Conservation (phyloP, 2,888 invertebrate species). For the Nudaria mundana region DNA sequence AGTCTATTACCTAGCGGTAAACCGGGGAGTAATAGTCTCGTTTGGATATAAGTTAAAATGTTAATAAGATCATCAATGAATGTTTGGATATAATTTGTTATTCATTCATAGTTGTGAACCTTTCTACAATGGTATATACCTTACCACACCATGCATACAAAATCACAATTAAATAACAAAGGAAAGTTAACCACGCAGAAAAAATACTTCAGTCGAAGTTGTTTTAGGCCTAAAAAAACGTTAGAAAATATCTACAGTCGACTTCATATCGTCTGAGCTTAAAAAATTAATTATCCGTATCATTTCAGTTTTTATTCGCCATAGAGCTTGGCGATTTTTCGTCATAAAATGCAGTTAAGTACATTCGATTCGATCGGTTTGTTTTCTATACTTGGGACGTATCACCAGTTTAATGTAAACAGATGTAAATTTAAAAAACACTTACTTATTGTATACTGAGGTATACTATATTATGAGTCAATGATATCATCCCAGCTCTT, state of each 20-base stretch:
- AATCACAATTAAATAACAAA: background rate
- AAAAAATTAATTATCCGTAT: background rate
- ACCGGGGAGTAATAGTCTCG: no score
- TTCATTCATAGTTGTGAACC: no score
- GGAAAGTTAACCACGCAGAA: background rate
- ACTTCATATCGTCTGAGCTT: background rate
- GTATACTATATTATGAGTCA: no score
- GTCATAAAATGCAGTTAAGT: conserved; percentile 1
- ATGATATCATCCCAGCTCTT: no score
- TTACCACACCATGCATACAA: background rate
- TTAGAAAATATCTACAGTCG: background rate
- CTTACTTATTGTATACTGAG: no score
- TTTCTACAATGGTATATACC: no score
- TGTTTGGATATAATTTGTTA: no score
- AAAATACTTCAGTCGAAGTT: background rate
- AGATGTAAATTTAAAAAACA: no score
- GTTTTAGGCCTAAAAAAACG: conserved; percentile 7
- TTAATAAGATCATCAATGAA: no score
- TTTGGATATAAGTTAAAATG: no score
- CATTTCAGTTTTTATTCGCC: conserved; percentile 2
- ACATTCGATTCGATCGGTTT: conserved; percentile 1
- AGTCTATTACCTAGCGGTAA: no score
- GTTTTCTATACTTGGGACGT: background rate
- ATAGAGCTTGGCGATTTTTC: background rate
- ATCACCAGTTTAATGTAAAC: background rate